Conservation (phyloP, 2,888 invertebrate species). For the Microdon myrmicae region DNA sequence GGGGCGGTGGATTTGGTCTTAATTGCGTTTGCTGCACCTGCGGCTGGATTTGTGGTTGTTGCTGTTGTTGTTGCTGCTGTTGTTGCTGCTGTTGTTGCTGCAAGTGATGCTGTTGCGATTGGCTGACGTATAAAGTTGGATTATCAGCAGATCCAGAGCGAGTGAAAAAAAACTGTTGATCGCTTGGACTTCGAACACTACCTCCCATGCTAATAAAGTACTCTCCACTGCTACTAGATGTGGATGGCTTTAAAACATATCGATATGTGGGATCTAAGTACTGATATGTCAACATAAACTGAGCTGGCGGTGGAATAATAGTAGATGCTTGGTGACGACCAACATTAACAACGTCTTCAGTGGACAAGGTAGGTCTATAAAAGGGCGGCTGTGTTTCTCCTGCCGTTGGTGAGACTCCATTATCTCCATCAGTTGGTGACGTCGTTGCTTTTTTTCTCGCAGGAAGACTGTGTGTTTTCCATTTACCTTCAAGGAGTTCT, state of each 20-base stretch:
- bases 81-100: constrained; percentile 57
- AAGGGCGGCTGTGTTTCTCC: constrained; percentile 67
- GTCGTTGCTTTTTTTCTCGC: constrained; percentile 81
- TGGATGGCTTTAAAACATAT: constrained; percentile 75
- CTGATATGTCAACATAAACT: constrained; percentile 72
- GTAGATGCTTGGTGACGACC: constrained; percentile 64
- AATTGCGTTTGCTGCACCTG: constrained; percentile 28
- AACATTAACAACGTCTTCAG: constrained; percentile 76
- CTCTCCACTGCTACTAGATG: constrained; percentile 74
- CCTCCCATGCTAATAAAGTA: constrained; percentile 80
- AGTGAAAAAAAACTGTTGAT: constrained; percentile 77
- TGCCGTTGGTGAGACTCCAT: constrained; percentile 69
- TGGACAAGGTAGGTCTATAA: constrained; percentile 82
- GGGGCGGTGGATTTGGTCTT: constrained; percentile 59
- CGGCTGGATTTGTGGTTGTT: constrained; percentile 56
- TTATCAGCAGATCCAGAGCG: constrained; percentile 68
- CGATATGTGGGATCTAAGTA: constrained; percentile 79
- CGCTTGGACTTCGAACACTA: constrained; percentile 72
- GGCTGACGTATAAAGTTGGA: constrained; percentile 61
- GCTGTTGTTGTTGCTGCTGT: constrained; percentile 12
- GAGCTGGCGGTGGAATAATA: constrained; percentile 67
- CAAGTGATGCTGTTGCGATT: constrained; percentile 62
- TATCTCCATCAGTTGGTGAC: constrained; percentile 68
- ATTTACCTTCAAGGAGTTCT: constrained; percentile 84
- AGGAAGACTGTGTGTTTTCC: constrained; percentile 90